These are phyloP conservation scores for Drosophila mayri DNA, from an alignment of 1,140 invertebrate genomes.

Conservation along the genomic window DNA sequence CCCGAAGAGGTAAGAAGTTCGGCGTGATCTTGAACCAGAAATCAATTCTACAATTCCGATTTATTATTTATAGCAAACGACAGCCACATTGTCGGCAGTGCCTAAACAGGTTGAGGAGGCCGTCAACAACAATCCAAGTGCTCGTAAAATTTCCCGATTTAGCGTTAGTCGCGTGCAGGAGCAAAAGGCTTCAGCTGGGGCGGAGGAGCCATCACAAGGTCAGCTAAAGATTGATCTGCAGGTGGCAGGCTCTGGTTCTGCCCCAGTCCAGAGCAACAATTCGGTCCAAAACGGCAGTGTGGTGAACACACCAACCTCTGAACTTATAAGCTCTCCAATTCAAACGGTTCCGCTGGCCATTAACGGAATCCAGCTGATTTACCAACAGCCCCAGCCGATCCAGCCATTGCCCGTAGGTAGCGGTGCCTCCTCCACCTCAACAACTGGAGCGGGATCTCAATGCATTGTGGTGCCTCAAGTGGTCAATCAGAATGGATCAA, in stretches of 20 bases:
- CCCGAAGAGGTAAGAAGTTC: slow-evolving; percentile 54
- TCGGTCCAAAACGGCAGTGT: slow-evolving; percentile 63
- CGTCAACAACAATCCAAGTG: slow-evolving; percentile 30
- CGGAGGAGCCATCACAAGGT: slow-evolving; percentile 50
- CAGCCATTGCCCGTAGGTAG: slow-evolving; percentile 20
- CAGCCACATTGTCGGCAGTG: slow-evolving; percentile 21
- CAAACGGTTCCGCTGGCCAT: slow-evolving; percentile 68
- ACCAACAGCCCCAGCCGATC: slow-evolving; percentile 62
- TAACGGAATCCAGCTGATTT: slow-evolving; percentile 69
- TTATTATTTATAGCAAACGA: slow-evolving; percentile 18
- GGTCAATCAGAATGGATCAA: slow-evolving; percentile 46
- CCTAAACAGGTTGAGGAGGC: slow-evolving; percentile 60
- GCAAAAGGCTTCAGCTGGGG: slow-evolving; percentile 57
- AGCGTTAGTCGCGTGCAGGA: slow-evolving; percentile 82
- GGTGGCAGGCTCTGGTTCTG: slow-evolving; percentile 35
- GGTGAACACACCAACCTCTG: slow-evolving; percentile 75
- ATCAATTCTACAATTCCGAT: not conserved
- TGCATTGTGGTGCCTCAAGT: slow-evolving; percentile 27
- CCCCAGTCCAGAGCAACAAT: slow-evolving; percentile 38
- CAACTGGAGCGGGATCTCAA: slow-evolving; percentile 20
- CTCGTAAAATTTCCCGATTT: slow-evolving; percentile 81
- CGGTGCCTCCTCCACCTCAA: slow-evolving; percentile 10
- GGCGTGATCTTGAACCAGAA: not conserved
- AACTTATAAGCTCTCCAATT: slow-evolving; percentile 67
- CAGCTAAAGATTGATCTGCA: slow-evolving; percentile 76